Evolutionary conservation across 2,888 invertebrate species (phyloP).

Genomic region (Ornithoptera alexandrae): DNA sequence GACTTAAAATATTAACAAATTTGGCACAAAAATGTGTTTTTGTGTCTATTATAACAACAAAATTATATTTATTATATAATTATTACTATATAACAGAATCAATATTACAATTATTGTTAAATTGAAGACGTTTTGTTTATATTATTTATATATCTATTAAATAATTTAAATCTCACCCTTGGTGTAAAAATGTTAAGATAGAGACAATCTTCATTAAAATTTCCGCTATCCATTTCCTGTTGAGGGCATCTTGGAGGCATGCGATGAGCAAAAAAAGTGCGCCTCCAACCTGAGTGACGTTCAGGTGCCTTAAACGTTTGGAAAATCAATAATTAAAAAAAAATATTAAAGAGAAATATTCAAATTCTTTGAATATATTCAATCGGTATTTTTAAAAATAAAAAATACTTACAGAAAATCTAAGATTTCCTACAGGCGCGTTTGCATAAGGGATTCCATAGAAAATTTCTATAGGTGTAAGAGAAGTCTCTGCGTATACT

Average conservation of each 20-base stretch:
- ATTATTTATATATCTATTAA: not conserved
- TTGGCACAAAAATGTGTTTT: not conserved
- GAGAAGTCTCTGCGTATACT: constrained; percentile 82
- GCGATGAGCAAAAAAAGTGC: constrained; percentile 84
- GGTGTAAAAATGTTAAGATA: constrained; percentile 95
- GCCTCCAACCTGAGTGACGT: constrained; percentile 85
- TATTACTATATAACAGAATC: not conserved
- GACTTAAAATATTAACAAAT: too few species aligned
- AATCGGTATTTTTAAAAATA: not conserved
- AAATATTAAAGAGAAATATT: not conserved
- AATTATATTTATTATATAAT: not conserved
- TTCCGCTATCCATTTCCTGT: constrained; percentile 51
- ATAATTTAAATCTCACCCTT: constrained; percentile 69
- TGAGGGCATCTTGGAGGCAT: constrained; percentile 86
- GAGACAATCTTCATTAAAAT: constrained; percentile 89
- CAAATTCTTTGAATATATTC: not conserved
- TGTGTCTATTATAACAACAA: not conserved
- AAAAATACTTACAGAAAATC: constrained; percentile 83
- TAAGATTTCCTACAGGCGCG: constrained; percentile 85
- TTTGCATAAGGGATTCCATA: constrained; percentile 90
- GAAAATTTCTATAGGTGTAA: constrained; percentile 83
- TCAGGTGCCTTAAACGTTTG: constrained; percentile 81
- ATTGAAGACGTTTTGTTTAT: not conserved
- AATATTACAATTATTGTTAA: not conserved
- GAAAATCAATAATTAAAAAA: not conserved